A percentile compares a stretch with the other conserved stretches of the same genome.
phyloP scores from a whole-genome alignment of 2,797 vertebrate genomes.

The Allobates femoralis region DNA sequence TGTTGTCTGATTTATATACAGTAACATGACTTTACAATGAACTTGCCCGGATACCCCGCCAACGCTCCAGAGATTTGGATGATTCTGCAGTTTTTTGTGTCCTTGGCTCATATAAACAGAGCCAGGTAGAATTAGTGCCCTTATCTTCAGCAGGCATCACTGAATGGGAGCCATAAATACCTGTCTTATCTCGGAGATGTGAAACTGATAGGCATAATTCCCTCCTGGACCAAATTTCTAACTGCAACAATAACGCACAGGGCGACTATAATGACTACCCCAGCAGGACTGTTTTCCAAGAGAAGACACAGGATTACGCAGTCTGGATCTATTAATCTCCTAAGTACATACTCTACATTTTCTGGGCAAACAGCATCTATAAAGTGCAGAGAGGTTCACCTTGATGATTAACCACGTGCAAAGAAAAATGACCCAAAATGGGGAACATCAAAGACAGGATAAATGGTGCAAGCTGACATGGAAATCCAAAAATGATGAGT shows the following conservation, averaged over 20 bases:
- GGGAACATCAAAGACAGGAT: conserved; percentile 8
- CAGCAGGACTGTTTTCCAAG: conserved; percentile 40
- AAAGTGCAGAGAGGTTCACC: conserved; percentile 4
- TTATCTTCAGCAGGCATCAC: conserved; percentile 54
- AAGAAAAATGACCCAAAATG: conserved; percentile 17
- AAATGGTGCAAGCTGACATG: background rate
- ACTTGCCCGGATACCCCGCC: conserved; percentile 5
- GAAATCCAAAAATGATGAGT: conserved; percentile 17
- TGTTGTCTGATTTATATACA: background rate
- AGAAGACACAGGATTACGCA: conserved; percentile 42
- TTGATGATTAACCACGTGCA: conserved; percentile 5
- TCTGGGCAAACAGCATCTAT: conserved; percentile 30
- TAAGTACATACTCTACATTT: conserved; percentile 41
- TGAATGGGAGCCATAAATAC: conserved; percentile 59
- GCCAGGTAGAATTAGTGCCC: conserved; percentile 36
- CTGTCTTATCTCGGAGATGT: conserved; percentile 60
- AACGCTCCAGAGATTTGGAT: background rate
- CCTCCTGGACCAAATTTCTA: conserved; percentile 41
- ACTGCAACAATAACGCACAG: conserved; percentile 18
- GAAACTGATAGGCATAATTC: conserved; percentile 42
- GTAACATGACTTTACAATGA: conserved; percentile 49
- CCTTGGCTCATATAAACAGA: conserved; percentile 49
- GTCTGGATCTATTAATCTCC: conserved; percentile 56
- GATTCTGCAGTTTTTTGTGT: conserved; percentile 10
- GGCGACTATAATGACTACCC: conserved; percentile 17